These are phyloP conservation scores for Latheticus oryzae DNA, from an alignment of 2,888 invertebrate genomes.

Conservation along the genomic window DNA sequence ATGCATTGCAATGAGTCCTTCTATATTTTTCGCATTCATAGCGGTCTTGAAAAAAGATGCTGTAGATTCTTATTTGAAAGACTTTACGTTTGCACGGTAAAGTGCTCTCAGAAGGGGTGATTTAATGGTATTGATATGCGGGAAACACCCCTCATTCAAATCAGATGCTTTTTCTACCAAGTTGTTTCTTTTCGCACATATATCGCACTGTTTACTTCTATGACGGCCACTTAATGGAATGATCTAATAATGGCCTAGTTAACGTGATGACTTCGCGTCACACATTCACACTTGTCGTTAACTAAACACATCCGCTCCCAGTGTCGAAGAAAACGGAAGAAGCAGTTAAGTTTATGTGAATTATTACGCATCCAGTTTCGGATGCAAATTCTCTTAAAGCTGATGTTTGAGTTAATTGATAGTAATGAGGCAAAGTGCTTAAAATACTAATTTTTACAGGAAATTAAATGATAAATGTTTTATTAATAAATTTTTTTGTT, in stretches of 20 bases:
- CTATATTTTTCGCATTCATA: slow-evolving; percentile 39
- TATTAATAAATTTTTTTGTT: slow-evolving; percentile 29
- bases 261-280: slow-evolving; percentile 65
- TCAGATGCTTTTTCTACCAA: slow-evolving; percentile 8
- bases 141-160: slow-evolving; percentile 13
- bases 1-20: slow-evolving; percentile 56
- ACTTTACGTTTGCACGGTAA: slow-evolving; percentile 34
- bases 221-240: slow-evolving; percentile 35
- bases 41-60: slow-evolving; percentile 31
- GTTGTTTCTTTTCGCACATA: background rate
- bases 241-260: slow-evolving; percentile 55
- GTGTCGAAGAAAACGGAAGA: slow-evolving; percentile 65
- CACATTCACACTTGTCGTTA: slow-evolving; percentile 62
- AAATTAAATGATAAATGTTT: slow-evolving; percentile 31
- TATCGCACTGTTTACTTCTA: too few relatives aligned
- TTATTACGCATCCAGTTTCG: slow-evolving; percentile 52
- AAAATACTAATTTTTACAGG: slow-evolving; percentile 35
- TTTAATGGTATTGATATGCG: slow-evolving; percentile 34
- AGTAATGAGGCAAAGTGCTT: slow-evolving; percentile 20
- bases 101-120: slow-evolving; percentile 27
- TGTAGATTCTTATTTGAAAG: slow-evolving; percentile 33
- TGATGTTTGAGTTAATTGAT: slow-evolving; percentile 33
- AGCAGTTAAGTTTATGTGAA: slow-evolving; percentile 63
- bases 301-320: slow-evolving; percentile 63
- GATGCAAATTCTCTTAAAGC: slow-evolving; percentile 57